Evolutionary conservation across 2,113 vertebrate genomes (phyloP).

Genomic region (Polypterus senegalus): DNA sequence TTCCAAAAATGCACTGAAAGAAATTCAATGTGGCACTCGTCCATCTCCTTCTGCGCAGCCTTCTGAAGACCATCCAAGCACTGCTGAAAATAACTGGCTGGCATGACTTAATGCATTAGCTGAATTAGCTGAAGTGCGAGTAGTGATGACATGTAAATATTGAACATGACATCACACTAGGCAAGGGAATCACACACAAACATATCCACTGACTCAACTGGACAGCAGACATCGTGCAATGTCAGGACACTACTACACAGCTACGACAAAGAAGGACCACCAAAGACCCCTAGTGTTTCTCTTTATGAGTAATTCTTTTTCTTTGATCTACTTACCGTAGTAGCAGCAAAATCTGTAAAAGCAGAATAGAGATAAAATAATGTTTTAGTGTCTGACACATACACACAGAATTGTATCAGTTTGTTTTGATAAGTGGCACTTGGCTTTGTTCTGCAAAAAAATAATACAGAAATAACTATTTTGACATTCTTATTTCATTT

Average conservation of each 20-base stretch:
- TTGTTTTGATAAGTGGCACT: no score
- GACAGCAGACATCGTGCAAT: slow-evolving; percentile 17
- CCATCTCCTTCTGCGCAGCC: no score
- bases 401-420: no score
- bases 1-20: no score
- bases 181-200: slow-evolving; percentile 10
- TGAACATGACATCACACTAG: slow-evolving; percentile 17
- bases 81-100: neutral
- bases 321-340: slow-evolving; percentile 35
- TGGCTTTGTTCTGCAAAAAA: no score
- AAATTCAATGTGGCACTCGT: no score
- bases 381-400: no score
- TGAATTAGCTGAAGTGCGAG: neutral
- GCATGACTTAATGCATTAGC: slow-evolving; percentile 11
- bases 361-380: slow-evolving; percentile 26
- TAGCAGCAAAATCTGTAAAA: slow-evolving; percentile 41
- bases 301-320: no score
- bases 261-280: slow-evolving; percentile 17
- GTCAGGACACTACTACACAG: slow-evolving; percentile 21
- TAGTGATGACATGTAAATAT: slow-evolving; percentile 8
- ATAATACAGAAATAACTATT: no score
- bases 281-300: slow-evolving; percentile 12
- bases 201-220: slow-evolving; percentile 10
- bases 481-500: no score
- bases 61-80: neutral